Evolutionary conservation across 2,888 invertebrate species (phyloP), one percentile per base, ranked within the genome.

Genomic region (Hedya salicella): DNA sequence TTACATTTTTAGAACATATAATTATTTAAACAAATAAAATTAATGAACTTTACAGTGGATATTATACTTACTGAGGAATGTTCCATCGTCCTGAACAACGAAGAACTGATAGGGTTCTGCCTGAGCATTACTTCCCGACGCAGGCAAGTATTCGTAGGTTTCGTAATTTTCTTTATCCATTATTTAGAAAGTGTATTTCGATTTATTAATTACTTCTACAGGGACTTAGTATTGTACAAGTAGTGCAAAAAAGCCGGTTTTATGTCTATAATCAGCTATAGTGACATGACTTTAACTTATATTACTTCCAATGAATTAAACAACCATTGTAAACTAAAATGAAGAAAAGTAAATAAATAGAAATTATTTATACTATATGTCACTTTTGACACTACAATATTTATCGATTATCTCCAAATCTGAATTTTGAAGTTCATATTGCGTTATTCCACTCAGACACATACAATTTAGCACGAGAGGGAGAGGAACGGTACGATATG

Each of bases 71-170:
- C 88, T 75, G 14, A 90, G 72, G 73, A 87, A 83, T 42, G 87
- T 85, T 13, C 86, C 88, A 78, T 90, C 85, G 65, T 89, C 86
- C 74, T 90, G 85, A 46, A 92, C 83, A 11, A 92, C 86, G 69
- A 86, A 85, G 71, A 86, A 84, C 64, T 89, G 88, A 32, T 85
- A 81, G 1, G 83, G 67, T 56, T 81, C 81, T 40, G 76, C 62
- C 68, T 81, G 82, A 32, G 70, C 62, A 62, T 69, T 76, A 69
- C 73, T 80, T 5, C 64, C 65, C 2, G 65, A 53, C 1, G 59
- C 68, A 17, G 85, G 78, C 21, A 89, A 70, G 69, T 82, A 91
- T 69, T 89, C 88, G 63, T 84, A 91, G 1, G 85, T 83, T 76
- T 86, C 88, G 69, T 79, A 89, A 0, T 81, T 76, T 54, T 79